phyloP scores from a whole-genome alignment of 2,888 invertebrate genomes.

The Microctonus brassicae region DNA sequence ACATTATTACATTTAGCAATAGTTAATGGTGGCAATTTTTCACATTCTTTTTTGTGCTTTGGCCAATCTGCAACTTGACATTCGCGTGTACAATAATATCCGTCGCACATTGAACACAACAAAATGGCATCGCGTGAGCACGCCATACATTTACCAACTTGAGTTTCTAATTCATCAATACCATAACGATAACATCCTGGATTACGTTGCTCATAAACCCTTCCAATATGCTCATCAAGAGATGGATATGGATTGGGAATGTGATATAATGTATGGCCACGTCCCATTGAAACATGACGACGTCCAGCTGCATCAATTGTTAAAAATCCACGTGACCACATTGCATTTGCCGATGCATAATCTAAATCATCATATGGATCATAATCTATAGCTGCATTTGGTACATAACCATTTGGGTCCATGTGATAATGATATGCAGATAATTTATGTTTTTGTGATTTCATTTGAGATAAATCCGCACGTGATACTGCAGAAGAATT shows the following conservation, averaged over 20 bases:
- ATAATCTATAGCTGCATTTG: slow-evolving; percentile 30
- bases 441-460: slow-evolving; percentile 20
- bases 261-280: slow-evolving; percentile 60
- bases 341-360: slow-evolving; percentile 51
- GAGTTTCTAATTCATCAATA: slow-evolving; percentile 42
- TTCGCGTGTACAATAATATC: slow-evolving; percentile 57
- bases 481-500: background rate
- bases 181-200: slow-evolving; percentile 55
- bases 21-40: slow-evolving; percentile 49
- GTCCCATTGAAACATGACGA: slow-evolving; percentile 60
- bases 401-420: background rate
- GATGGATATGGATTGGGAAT: slow-evolving; percentile 53
- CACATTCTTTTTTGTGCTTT: slow-evolving; percentile 56
- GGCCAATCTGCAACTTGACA: slow-evolving; percentile 63
- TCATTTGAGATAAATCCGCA: background rate
- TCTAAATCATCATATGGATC: slow-evolving; percentile 54
- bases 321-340: slow-evolving; percentile 61
- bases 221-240: slow-evolving; percentile 44
- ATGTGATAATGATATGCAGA: background rate
- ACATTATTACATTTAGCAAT: background rate
- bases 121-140: slow-evolving; percentile 42
- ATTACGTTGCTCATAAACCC: slow-evolving; percentile 53
- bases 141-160: slow-evolving; percentile 45
- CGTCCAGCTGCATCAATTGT: slow-evolving; percentile 55
- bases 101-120: slow-evolving; percentile 53